Evolutionary conservation across 2,113 vertebrate genomes (phyloP).

Genomic region (Tichodroma muraria): DNA sequence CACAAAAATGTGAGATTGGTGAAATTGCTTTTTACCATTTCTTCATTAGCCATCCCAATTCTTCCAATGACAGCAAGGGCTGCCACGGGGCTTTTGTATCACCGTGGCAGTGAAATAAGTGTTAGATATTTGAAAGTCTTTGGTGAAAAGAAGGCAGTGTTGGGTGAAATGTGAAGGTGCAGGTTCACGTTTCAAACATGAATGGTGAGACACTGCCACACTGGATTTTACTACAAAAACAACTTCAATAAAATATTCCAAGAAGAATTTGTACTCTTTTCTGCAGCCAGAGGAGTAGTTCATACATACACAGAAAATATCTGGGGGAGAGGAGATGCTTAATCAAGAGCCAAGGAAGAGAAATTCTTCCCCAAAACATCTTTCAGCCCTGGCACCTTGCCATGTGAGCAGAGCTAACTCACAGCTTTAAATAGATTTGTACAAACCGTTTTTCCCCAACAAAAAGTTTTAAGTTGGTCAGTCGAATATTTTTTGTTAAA

Average conservation of each 20-base stretch:
- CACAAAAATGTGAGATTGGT: not conserved
- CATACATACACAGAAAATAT: not conserved
- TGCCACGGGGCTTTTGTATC: not conserved
- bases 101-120: not conserved
- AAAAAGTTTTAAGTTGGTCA: not conserved
- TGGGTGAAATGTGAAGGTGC: not conserved
- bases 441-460: not conserved
- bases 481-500: not conserved
- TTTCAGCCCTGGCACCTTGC: not conserved
- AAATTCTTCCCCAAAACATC: not conserved
- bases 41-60: not conserved
- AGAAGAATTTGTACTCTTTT: not conserved
- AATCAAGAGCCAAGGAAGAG: not conserved
- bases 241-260: not conserved
- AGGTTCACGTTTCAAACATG: not conserved
- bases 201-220: not conserved
- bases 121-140: not conserved
- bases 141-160: not conserved
- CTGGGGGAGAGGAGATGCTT: not conserved
- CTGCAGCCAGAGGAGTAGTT: not conserved
- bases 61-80: not conserved
- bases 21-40: not conserved
- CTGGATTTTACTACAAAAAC: not conserved
- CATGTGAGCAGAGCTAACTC: not conserved
- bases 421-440: not conserved